These are phyloP conservation scores for Cheumatopsyche charites DNA, from an alignment of 1,140 invertebrate genomes.

Conservation along the genomic window DNA sequence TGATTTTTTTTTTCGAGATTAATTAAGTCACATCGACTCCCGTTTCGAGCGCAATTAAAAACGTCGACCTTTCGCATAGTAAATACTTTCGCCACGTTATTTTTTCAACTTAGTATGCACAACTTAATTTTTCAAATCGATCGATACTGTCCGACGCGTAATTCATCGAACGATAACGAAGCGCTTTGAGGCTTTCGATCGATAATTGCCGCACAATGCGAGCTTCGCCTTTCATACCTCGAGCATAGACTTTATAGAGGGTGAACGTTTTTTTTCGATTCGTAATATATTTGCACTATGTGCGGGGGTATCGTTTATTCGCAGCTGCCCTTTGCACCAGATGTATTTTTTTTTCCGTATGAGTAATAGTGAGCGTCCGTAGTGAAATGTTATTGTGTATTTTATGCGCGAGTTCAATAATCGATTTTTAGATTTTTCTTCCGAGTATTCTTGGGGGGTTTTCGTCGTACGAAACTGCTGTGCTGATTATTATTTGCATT, in stretches of 20 bases:
- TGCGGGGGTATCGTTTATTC: conserved; percentile 23
- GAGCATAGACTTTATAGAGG: background rate
- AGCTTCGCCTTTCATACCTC: background rate
- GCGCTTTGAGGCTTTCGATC: conserved; percentile 2
- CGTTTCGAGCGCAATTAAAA: no score
- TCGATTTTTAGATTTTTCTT: background rate
- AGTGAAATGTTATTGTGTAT: no score
- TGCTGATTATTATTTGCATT: no score
- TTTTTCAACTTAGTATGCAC: no score
- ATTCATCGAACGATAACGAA: conserved; percentile 1
- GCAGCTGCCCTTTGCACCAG: conserved; percentile 37
- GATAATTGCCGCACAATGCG: conserved; percentile 16
- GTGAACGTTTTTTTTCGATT: background rate
- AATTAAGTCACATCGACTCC: no score
- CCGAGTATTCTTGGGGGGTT: background rate
- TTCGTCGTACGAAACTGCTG: no score
- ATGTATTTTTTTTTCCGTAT: conserved; percentile 28
- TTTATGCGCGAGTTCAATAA: background rate
- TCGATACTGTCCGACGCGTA: no score
- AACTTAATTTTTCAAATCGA: no score
- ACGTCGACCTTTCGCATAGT: no score
- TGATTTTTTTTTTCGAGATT: no score
- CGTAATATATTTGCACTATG: conserved; percentile 15
- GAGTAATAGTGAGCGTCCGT: no score
- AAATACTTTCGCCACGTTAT: no score